Base-by-base conservation (phyloP, 2,797 vertebrate genomes). In the Halcyon badia region DNA sequence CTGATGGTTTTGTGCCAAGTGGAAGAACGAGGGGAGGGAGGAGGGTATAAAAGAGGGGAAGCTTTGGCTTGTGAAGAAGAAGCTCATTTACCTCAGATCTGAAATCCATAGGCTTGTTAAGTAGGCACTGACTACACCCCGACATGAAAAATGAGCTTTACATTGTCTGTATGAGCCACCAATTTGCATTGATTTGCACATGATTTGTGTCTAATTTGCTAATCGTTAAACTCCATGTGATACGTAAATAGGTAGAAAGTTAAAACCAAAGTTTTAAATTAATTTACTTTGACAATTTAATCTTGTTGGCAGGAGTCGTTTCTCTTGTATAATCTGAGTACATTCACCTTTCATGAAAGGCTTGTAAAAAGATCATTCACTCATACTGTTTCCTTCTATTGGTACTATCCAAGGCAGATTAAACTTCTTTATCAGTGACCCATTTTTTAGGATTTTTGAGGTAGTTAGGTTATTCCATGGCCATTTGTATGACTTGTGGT, bases 151-250 rank as follows among this genome's bases (percentile, higher is more conserved):
- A 96, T 92, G 81, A 94, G 94, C 90, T 95, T 95, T 97, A 94
- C 52, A 17, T 94, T 88, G 76, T 91, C 81, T 82, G 81, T 88
- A 87, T 77, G 92, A 96, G 82, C 79, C 84, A 87, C 84, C 77
- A 91, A 97, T 97, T 97, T 96, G 87, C 90, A 97, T 95, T 96
- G 94, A 97, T 98, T 98, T 97, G 97, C 96, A 96, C 93, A 96
- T 97, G 96, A 97, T 94, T 94, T 96, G 60, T 95, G 90, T 91
- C 92, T 96, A 97, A 97, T 97, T 97, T 96, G 84, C 89, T 96
- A 93, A 97, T 97, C 78, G 71, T 94, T 97, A 96, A 97, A 96
- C 61, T 92, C 89, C 73, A 51, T 80, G 91, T 80, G 77, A 95
- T 92, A 93, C 57, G 84, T 94, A 96, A 97, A 97, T 96, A 92